These are phyloP conservation scores for Gallinago nigripennis DNA, from an alignment of 2,797 vertebrate species.

Conservation along the genomic window DNA sequence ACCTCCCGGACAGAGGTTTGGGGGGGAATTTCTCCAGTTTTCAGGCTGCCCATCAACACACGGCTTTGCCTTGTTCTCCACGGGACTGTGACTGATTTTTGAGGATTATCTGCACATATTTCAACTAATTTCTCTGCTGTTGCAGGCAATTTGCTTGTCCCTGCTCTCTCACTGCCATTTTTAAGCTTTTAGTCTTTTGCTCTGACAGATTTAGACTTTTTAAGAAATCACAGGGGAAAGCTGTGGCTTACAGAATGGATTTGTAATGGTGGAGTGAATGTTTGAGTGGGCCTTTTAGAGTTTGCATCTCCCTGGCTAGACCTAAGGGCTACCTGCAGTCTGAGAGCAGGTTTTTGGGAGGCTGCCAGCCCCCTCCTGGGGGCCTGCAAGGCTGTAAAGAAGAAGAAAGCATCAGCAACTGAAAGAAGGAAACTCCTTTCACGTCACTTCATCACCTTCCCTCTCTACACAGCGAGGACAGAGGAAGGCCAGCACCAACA, in stretches of 20 bases:
- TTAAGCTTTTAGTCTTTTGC: neutral
- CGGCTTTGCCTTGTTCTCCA: neutral
- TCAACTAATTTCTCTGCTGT: neutral
- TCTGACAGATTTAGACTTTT: neutral
- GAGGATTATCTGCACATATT: neutral
- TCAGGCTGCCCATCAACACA: neutral
- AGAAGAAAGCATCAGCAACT: neutral
- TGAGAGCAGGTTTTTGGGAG: neutral
- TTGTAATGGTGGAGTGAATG: neutral
- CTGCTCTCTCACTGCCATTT: neutral
- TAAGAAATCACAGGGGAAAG: neutral
- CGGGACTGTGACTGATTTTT: neutral
- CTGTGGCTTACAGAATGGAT: neutral
- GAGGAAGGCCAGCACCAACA: neutral
- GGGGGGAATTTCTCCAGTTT: neutral
- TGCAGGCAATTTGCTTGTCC: neutral
- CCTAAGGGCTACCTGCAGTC: neutral
- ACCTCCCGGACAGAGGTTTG: rapidly evolving
- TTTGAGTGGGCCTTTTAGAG: neutral
- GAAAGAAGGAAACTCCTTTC: neutral
- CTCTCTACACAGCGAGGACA: neutral
- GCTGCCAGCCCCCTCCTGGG: neutral
- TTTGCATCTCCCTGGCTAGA: neutral
- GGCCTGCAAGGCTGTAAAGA: neutral
- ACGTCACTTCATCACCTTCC: neutral